Evolutionary conservation across 2,113 vertebrate genomes (phyloP).

Genomic region (Piprites chloris): DNA sequence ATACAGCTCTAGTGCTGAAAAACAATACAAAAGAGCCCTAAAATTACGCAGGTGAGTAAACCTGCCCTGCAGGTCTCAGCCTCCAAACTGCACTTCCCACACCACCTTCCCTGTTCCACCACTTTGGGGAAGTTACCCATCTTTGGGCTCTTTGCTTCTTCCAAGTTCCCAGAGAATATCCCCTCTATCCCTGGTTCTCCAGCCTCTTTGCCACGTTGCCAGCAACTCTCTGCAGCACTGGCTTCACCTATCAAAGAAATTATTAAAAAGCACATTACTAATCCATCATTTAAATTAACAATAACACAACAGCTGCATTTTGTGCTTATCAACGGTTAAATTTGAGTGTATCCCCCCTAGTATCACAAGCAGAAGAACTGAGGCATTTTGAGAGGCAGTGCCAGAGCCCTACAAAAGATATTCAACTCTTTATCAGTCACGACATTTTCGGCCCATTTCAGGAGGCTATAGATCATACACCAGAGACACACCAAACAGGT

Average conservation of each 20-base stretch:
- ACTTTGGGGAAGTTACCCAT: not conserved
- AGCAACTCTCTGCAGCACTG: not conserved
- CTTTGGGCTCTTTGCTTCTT: not conserved
- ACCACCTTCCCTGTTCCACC: not conserved
- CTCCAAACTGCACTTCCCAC: not conserved
- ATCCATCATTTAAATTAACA: not conserved
- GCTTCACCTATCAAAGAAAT: not conserved
- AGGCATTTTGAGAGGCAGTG: not conserved
- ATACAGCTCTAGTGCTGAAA: not conserved
- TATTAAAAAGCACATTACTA: not conserved
- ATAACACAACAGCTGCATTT: not conserved
- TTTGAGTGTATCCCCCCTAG: not conserved
- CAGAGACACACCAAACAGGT: not conserved
- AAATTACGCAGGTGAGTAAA: not conserved
- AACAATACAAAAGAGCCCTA: not conserved
- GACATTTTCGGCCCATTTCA: not conserved
- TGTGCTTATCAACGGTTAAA: not conserved
- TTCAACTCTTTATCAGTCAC: not conserved
- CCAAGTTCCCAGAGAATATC: not conserved
- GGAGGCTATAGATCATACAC: not conserved
- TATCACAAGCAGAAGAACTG: not conserved
- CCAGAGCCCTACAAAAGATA: not conserved
- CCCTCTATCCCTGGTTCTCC: not conserved
- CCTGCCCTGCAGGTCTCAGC: not conserved
- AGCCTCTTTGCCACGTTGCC: not conserved